Evolutionary conservation across 1,140 invertebrate species (phyloP), one percentile per base, ranked within the genome.

Genomic region (Drosophila jambulina): DNA sequence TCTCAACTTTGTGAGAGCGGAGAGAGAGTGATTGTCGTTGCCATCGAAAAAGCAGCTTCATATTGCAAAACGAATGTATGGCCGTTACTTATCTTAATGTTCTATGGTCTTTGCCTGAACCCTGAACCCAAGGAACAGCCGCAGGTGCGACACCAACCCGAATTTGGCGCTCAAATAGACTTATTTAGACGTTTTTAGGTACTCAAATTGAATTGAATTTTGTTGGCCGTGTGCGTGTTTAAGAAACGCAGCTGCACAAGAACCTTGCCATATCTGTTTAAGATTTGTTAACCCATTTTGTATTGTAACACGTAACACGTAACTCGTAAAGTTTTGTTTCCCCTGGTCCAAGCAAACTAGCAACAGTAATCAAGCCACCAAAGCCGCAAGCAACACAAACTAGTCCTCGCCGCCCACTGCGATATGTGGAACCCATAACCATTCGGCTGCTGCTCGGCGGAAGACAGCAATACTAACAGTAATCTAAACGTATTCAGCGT

Each of bases 141-240:
- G 42, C 53, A 75, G 76, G 80, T 71, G 81, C 62, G 78, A 87
- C 75, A 67, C 45, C 43, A 81, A 75, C 38, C 82, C 90, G 83
- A 91, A 91, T 91, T 82, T 91, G 78, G 74, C 79, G 91, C 91
- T 92, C 90, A 92, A 92, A 92, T 92, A 92, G 83, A 87, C 83
- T 92, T 92, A 83, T 91, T 91, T 91, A 90, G 78, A 78, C 58
- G 75, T 83, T 88, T 75, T 84, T 84, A 91, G 76, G 72, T 81
- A 87, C 76, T 82, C 75, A 58, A 85, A 85, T 91, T 83, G 53
- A 78, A 54, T 36, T 67, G 46, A 72, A 72, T 81, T 91, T 85
- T 76, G 81, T 82, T 79, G 77, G 61, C 68, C 49, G 60, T 74
- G 76, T 78, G 60, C 34, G 62, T 64, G 74, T 88, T 88, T 88